These are phyloP conservation scores for Argyresthia albistria DNA, from an alignment of 2,888 invertebrate species.

Conservation along the genomic window DNA sequence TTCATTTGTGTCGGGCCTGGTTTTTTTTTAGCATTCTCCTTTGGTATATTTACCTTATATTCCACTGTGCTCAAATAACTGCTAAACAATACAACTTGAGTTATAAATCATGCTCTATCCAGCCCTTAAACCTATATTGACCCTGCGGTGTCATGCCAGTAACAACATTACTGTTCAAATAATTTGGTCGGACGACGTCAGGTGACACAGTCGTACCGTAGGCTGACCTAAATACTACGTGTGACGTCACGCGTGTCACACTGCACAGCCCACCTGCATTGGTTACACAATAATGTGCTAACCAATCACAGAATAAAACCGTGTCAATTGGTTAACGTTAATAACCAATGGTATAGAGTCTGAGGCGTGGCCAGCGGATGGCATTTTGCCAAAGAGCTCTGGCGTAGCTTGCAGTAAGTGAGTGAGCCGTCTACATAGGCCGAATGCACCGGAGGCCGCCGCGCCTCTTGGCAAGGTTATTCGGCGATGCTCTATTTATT, in stretches of 20 bases:
- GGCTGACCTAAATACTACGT: constrained; percentile 41
- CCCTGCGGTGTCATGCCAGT: too few relatives aligned
- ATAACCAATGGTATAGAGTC: constrained; percentile 62
- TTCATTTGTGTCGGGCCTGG: too few relatives aligned
- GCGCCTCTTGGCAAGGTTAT: neutral
- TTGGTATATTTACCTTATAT: too few relatives aligned
- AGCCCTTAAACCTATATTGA: too few relatives aligned
- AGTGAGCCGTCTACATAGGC: neutral
- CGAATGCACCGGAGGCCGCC: neutral
- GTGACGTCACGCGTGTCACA: constrained; percentile 15
- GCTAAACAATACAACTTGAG: too few relatives aligned
- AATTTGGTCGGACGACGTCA: neutral
- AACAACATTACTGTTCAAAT: neutral
- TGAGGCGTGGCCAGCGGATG: constrained; percentile 59
- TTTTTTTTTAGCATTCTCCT: too few relatives aligned
- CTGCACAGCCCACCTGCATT: constrained; percentile 33
- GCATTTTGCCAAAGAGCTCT: constrained; percentile 49
- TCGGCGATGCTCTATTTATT: neutral
- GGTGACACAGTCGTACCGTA: constrained; percentile 14
- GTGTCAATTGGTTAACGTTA: constrained; percentile 69
- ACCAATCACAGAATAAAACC: constrained; percentile 54
- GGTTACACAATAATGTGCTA: constrained; percentile 27
- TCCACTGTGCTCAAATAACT: too few relatives aligned
- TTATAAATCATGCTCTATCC: too few relatives aligned
- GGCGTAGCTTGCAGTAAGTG: constrained; percentile 11